Evolutionary conservation across 2,888 invertebrate species (phyloP).

Genomic region (Drosophila testacea): DNA sequence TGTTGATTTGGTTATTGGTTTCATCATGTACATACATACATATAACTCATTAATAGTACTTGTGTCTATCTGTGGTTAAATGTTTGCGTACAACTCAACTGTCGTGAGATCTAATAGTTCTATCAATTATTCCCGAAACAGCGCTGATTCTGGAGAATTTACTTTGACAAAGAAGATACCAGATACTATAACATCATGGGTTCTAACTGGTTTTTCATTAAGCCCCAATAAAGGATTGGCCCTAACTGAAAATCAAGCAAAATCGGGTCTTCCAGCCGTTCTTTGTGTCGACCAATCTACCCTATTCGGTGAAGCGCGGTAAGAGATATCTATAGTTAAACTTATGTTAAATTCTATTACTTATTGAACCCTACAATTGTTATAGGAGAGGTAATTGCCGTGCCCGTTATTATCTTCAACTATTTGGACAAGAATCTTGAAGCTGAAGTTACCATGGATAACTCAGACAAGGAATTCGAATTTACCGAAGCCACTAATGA

Average conservation of each 20-base stretch:
- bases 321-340: conserved; percentile 86
- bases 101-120: not conserved
- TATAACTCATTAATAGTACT: conserved; percentile 13
- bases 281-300: conserved; percentile 94
- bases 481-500: conserved; percentile 93
- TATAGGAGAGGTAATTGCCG: conserved; percentile 93
- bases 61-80: conserved; percentile 13
- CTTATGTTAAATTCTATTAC: accelerated
- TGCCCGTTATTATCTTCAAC: conserved; percentile 95
- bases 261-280: conserved; percentile 93
- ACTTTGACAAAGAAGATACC: conserved; percentile 88
- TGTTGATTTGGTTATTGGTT: not conserved
- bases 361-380: not conserved
- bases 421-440: conserved; percentile 91
- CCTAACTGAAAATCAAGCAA: conserved; percentile 89
- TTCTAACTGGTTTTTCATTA: conserved; percentile 93
- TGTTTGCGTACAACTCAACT: not conserved
- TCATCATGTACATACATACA: conserved; percentile 1
- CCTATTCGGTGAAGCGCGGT: conserved; percentile 94
- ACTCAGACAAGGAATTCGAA: conserved; percentile 91
- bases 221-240: conserved; percentile 91
- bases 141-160: conserved; percentile 71
- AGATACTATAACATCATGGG: conserved; percentile 94
- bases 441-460: conserved; percentile 94
- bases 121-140: conserved; percentile 28